These are phyloP conservation scores for Sycophila texana DNA, from an alignment of 2,888 invertebrate genomes.

Conservation along the genomic window DNA sequence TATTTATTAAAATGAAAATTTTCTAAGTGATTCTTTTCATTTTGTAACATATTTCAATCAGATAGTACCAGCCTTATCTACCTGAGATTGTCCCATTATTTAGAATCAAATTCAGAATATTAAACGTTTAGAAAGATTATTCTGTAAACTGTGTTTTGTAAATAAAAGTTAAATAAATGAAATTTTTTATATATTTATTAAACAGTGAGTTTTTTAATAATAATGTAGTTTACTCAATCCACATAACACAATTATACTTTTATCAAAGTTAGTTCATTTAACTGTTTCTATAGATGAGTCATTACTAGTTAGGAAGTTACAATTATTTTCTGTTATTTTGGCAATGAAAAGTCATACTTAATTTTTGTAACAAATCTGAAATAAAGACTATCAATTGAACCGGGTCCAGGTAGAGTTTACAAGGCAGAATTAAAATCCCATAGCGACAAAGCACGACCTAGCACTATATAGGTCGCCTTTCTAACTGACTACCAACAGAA, in stretches of 20 bases:
- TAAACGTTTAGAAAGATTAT: conserved; percentile 15
- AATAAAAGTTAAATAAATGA: conserved; percentile 35
- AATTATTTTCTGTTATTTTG: conserved; percentile 35
- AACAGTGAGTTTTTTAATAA: conserved; percentile 31
- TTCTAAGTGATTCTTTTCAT: conserved; percentile 35
- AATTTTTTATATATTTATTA: conserved; percentile 40
- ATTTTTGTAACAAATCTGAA: conserved; percentile 45
- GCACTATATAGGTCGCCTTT: conserved; percentile 75
- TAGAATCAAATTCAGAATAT: conserved; percentile 13
- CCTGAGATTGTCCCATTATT: conserved; percentile 48
- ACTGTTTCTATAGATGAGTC: conserved; percentile 27
- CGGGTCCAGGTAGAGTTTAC: conserved; percentile 64
- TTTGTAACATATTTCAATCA: conserved; percentile 42
- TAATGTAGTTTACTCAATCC: conserved; percentile 22
- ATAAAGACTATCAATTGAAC: conserved; percentile 50
- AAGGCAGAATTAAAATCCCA: conserved; percentile 71
- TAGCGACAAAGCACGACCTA: conserved; percentile 75
- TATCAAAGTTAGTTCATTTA: conserved; percentile 26
- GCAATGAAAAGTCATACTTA: conserved; percentile 31
- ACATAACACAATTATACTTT: conserved; percentile 36
- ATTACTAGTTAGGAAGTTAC: conserved; percentile 34
- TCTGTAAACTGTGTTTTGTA: conserved; percentile 44
- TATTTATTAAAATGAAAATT: conserved; percentile 48
- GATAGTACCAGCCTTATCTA: conserved; percentile 53
- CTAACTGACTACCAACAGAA: conserved; percentile 76